Evolutionary conservation across 2,888 invertebrate genomes (phyloP), one percentile per base, ranked within the genome.

Genomic region (Apodemia duryi): DNA sequence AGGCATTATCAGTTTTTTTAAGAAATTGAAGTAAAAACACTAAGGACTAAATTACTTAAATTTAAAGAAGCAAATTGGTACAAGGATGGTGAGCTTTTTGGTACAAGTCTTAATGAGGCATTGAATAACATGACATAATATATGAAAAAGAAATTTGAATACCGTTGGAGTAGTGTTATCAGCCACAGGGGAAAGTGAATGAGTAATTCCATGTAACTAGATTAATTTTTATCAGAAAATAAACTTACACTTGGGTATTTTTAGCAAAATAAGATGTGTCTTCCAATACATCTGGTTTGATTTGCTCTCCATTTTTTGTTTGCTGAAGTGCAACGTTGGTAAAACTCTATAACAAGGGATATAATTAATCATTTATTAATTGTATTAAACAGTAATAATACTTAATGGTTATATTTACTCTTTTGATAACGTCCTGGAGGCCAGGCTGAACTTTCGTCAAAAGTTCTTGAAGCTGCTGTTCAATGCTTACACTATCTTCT

Each of bases 401-500:
- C 38, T 21, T 4, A 32, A 6, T 57, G 28, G 29, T 38, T 10
- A 21, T 43, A 85, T 85, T 90, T 85, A 94, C 94, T 83, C 93
- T 85, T 82, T 92, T 93, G 75, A 94, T 88, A 85, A 93, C 92
- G 77, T 93, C 93, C 81, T 93, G 93, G 67, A 93, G 85, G 75
- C 92, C 88, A 2, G 93, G 93, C 71, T 93, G 92, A 38, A 93
- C 88, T 75, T 86, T 86, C 21, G 88, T 84, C 68, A 94, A 74
- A 66, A 92, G 83, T 65, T 91, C 81, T 68, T 86, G 86, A 70
- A 93, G 84, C 73, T 93, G 91, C 71, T 88, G 83, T 68, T 91
- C 87, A 71, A 93, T 84, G 74, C 93, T 66, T 38, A 69, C 62
- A 61, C 52, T 54, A 64, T 69, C 69, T 63, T 70, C 69, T 63